Evolutionary conservation across 2,113 vertebrate genomes (phyloP).

Genomic region (Aramus guarauna): DNA sequence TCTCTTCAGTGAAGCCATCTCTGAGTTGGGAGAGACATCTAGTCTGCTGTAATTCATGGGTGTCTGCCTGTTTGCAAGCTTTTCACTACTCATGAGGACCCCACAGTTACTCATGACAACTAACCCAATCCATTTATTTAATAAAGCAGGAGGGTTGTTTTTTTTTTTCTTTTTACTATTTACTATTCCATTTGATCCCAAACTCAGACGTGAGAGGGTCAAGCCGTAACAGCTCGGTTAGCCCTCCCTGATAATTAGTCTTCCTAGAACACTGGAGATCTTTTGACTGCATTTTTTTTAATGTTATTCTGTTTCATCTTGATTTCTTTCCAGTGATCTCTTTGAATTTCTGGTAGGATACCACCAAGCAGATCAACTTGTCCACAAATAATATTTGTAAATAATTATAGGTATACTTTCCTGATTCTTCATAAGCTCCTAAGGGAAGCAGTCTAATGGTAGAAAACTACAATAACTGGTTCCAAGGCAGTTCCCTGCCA

Average conservation of each 20-base stretch:
- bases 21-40: neutral
- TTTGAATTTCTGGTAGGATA: neutral
- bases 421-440: neutral
- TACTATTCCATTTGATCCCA: neutral
- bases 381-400: neutral
- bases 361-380: neutral
- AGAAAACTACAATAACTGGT: neutral
- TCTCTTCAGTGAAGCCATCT: neutral
- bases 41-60: neutral
- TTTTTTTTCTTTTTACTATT: neutral
- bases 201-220: neutral
- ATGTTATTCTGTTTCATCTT: neutral
- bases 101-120: neutral
- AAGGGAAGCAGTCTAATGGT: neutral
- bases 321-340: neutral
- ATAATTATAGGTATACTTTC: neutral
- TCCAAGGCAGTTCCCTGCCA: neutral
- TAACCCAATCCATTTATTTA: neutral
- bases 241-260: neutral
- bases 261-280: neutral
- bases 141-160: neutral
- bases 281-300: neutral
- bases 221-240: neutral
- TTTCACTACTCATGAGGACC: neutral
- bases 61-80: neutral